Percentiles rank a stretch among this genome's conserved stretches.
phyloP scores from a whole-genome alignment of 2,888 invertebrate genomes.

The Eurytoma adleriae region DNA sequence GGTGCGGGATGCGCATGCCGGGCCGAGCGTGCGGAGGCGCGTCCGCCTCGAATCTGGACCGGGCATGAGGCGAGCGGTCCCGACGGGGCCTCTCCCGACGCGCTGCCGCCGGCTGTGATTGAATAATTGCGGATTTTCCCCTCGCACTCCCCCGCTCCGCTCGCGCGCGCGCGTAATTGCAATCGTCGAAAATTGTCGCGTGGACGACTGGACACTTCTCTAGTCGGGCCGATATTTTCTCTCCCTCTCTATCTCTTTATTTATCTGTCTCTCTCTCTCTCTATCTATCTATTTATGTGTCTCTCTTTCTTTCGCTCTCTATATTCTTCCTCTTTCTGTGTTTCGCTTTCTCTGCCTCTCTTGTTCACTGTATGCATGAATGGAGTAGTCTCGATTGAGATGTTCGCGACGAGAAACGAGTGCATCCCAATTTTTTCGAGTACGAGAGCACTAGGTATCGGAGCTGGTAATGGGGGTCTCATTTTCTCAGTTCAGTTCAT shows the following conservation, averaged over 20 bases:
- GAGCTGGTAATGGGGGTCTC: too few relatives aligned
- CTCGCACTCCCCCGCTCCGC: conserved; percentile 50
- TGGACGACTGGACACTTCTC: conserved; percentile 22
- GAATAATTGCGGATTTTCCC: conserved; percentile 71
- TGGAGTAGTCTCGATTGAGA: background rate
- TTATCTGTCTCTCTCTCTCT: conserved; percentile 21
- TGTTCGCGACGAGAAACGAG: background rate
- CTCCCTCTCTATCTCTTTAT: conserved; percentile 21
- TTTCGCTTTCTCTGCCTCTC: background rate
- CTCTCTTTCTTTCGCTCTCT: conserved; percentile 8
- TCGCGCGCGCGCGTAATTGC: conserved; percentile 59
- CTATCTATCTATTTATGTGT: conserved; percentile 4
- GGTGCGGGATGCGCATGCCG: background rate
- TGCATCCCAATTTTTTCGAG: background rate
- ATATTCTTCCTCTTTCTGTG: background rate
- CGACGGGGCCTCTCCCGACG: background rate
- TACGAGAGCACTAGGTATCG: too few relatives aligned
- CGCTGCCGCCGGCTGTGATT: conserved; percentile 64
- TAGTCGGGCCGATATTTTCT: background rate
- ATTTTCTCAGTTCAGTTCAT: too few relatives aligned
- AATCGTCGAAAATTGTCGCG: conserved; percentile 66
- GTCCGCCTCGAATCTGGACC: background rate
- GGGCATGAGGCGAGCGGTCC: background rate
- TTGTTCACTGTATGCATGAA: background rate
- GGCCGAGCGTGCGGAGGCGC: background rate